Evolutionary conservation across 2,888 invertebrate species (phyloP).

Genomic region (Nomada goodeniana): DNA sequence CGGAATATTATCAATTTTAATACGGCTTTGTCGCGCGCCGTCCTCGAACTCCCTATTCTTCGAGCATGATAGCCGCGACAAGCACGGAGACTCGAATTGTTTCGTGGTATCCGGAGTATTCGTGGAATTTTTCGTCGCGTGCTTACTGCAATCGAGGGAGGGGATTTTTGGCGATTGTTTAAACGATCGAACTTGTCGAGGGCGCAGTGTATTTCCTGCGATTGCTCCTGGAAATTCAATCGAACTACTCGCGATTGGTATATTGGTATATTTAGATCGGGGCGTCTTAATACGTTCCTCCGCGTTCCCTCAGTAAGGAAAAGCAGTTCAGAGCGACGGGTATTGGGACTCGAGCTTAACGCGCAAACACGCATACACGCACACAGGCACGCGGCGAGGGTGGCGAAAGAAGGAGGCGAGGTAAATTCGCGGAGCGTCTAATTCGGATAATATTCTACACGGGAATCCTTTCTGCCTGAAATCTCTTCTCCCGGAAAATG

Average conservation of each 20-base stretch:
- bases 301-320: background rate
- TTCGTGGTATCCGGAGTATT: background rate
- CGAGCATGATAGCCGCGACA: background rate
- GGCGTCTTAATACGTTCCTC: background rate
- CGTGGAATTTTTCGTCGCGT: background rate
- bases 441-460: constrained; percentile 61
- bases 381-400: background rate
- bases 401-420: constrained; percentile 20
- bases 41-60: background rate
- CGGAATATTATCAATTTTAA: constrained; percentile 41
- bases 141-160: background rate
- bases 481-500: constrained; percentile 60
- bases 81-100: constrained; percentile 1
- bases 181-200: too few species aligned
- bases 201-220: too few species aligned
- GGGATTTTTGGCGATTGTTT: background rate
- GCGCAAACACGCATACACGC: background rate
- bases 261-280: background rate
- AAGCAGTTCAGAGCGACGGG: constrained; percentile 18
- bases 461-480: constrained; percentile 62
- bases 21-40: constrained; percentile 20
- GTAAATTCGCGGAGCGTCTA: constrained; percentile 53
- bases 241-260: too few species aligned
- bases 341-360: constrained; percentile 35
- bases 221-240: background rate